phyloP scores from a whole-genome alignment of 2,888 invertebrate species.

The Noctua janthina region DNA sequence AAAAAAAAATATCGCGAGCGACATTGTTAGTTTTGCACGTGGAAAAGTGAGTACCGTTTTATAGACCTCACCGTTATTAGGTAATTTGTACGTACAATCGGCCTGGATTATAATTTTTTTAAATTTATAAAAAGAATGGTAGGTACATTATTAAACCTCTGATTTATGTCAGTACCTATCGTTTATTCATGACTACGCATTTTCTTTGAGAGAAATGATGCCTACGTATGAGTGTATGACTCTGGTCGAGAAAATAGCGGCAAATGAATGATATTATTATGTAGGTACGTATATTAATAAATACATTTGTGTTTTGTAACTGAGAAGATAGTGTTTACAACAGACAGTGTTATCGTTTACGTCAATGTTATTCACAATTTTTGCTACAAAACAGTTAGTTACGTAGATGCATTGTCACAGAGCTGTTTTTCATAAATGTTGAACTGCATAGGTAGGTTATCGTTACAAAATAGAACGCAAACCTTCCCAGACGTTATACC shows the following conservation, averaged over 20 bases:
- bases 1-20: conserved; percentile 46
- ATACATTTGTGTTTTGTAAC: conserved; percentile 9
- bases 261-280: neutral
- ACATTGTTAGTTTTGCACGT: conserved; percentile 46
- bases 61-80: conserved; percentile 7
- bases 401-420: neutral
- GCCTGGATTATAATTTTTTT: neutral
- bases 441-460: neutral
- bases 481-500: neutral
- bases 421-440: neutral
- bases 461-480: neutral
- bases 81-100: neutral
- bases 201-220: neutral
- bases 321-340: conserved; percentile 17
- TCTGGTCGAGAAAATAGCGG: neutral
- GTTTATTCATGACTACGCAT: neutral
- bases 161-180: neutral
- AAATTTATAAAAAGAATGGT: no score
- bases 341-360: conserved; percentile 12
- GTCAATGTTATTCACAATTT: conserved; percentile 7
- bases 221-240: neutral
- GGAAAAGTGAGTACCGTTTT: conserved; percentile 47
- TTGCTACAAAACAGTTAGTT: conserved; percentile 16
- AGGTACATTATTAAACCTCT: neutral
- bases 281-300: neutral